Conservation (phyloP, 2,113 vertebrate genomes). For the Cepphus grylle region DNA sequence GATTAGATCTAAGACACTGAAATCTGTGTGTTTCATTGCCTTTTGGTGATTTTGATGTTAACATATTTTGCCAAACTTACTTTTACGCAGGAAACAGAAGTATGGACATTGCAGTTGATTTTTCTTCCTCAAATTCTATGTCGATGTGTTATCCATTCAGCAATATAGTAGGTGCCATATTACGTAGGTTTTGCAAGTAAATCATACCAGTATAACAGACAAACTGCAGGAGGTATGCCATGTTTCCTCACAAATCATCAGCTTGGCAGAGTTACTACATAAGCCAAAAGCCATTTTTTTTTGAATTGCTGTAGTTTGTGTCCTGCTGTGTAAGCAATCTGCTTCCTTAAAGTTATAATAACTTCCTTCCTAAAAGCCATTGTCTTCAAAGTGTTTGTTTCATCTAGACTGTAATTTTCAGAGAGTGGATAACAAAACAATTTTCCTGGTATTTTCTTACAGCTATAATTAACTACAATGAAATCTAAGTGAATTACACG, state of each 20-base stretch:
- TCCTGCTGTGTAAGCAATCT: slow-evolving; percentile 1
- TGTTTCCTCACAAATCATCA: not conserved
- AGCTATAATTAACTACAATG: not conserved
- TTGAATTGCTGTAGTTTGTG: not conserved
- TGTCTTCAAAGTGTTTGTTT: not conserved
- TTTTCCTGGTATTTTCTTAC: not conserved
- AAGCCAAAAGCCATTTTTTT: not conserved
- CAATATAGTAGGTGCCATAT: not conserved
- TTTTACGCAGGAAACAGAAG: not conserved
- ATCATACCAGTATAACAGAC: not conserved
- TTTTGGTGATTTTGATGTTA: not conserved
- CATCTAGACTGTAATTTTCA: slow-evolving; percentile 8
- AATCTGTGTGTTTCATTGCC: not conserved
- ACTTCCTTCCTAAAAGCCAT: not conserved
- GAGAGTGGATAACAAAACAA: not conserved
- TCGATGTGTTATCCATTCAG: not conserved
- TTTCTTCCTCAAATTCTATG: not conserved
- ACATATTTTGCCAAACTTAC: not conserved
- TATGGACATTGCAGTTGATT: not conserved
- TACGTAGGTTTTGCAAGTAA: not conserved
- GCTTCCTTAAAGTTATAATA: not conserved
- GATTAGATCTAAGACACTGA: not conserved
- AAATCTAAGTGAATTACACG: not conserved
- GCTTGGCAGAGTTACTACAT: not conserved
- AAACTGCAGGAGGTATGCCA: not conserved